These are phyloP conservation scores for Picathartes gymnocephalus DNA, from an alignment of 2,113 vertebrate genomes.

Conservation along the genomic window DNA sequence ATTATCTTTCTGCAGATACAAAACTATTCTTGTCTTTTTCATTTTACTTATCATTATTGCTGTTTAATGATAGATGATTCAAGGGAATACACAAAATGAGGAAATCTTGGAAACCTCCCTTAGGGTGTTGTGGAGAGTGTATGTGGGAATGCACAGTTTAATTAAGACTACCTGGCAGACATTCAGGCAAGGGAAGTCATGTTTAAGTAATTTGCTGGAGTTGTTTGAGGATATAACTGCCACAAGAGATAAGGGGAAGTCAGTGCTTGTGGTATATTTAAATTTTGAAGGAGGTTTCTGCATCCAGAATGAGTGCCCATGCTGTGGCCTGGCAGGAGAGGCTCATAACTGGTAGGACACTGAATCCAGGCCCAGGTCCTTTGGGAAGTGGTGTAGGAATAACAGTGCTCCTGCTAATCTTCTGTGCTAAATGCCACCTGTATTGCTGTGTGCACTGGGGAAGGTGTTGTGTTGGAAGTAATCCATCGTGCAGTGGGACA, in stretches of 20 bases:
- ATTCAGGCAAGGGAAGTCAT: constrained; percentile 30
- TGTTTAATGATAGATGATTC: constrained; percentile 36
- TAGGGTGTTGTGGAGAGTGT: neutral
- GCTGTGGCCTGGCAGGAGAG: neutral
- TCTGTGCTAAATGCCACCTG: neutral
- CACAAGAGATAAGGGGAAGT: neutral
- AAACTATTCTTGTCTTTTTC: neutral
- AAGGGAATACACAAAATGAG: constrained; percentile 22
- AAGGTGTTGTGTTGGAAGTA: neutral
- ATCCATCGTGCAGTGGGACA: neutral
- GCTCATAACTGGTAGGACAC: neutral
- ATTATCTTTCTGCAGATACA: neutral
- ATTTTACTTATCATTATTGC: constrained; percentile 32
- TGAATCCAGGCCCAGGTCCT: accelerated
- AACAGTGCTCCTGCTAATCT: neutral
- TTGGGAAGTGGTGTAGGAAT: neutral
- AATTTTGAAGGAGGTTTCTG: neutral
- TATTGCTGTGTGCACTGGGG: neutral
- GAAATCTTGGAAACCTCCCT: constrained; percentile 31
- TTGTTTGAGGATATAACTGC: constrained; percentile 39
- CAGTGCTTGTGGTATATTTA: neutral
- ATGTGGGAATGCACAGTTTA: constrained; percentile 20
- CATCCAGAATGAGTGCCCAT: neutral
- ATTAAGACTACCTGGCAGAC: constrained; percentile 60
- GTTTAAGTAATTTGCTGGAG: constrained; percentile 39